phyloP scores from a whole-genome alignment of 2,888 invertebrate species.

The Cantharis rustica region DNA sequence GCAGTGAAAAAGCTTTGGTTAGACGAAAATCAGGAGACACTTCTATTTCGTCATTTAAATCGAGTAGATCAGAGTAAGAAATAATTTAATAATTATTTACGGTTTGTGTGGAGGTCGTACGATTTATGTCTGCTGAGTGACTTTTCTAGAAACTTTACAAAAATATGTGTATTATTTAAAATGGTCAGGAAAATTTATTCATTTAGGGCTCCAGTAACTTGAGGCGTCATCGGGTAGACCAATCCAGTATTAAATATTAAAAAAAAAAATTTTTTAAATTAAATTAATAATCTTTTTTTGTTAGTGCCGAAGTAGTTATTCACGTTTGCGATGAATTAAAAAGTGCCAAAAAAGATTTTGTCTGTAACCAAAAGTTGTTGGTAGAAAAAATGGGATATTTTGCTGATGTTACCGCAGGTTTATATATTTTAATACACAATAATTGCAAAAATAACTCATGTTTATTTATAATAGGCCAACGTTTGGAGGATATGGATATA shows the following conservation, averaged over 20 bases:
- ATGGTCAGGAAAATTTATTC: no score
- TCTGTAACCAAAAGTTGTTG: constrained; percentile 83
- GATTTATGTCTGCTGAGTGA: no score
- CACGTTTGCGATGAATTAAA: constrained; percentile 96
- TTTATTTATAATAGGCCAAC: constrained; percentile 60
- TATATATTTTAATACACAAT: background rate
- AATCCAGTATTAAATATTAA: no score
- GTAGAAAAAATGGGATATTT: constrained; percentile 95
- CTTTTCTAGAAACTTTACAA: no score
- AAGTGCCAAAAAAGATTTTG: constrained; percentile 85
- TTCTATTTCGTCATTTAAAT: constrained; percentile 50
- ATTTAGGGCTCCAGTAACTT: no score
- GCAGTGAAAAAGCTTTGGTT: constrained; percentile 53
- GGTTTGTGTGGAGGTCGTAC: no score
- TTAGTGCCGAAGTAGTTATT: constrained; percentile 79
- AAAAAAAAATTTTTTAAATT: no score
- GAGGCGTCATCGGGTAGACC: no score
- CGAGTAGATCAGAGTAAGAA: constrained; percentile 59
- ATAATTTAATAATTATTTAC: background rate
- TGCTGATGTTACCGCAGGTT: constrained; percentile 81
- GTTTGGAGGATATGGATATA: constrained; percentile 90
- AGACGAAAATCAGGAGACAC: constrained; percentile 58
- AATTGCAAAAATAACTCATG: background rate
- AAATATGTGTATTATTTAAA: no score
- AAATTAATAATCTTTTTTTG: constrained; percentile 1